A percentile compares a stretch with the other conserved stretches of the same genome.
Conservation (phyloP, 2,888 invertebrate species). For the Megastigmus dorsalis region DNA sequence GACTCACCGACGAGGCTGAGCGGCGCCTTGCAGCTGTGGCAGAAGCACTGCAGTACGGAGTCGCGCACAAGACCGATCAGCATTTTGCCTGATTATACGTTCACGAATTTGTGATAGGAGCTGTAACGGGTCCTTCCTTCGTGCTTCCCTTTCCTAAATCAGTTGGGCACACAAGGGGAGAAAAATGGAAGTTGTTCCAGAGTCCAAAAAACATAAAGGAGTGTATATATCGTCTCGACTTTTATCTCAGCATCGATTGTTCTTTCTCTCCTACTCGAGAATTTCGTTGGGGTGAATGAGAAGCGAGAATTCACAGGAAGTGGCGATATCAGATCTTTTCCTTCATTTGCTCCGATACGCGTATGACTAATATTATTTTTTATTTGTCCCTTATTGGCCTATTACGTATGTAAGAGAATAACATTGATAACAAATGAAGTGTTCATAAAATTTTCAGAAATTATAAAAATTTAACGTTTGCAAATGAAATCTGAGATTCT, state of each 20-base stretch:
- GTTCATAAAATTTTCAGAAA: too few relatives aligned
- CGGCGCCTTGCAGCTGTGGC: conserved; percentile 93
- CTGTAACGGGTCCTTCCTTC: too few relatives aligned
- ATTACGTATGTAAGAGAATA: too few relatives aligned
- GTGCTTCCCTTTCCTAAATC: conserved; percentile 2
- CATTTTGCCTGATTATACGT: conserved; percentile 79
- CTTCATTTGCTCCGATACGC: too few relatives aligned
- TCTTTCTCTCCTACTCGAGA: not conserved
- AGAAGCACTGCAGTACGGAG: conserved; percentile 95
- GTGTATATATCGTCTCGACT: not conserved
- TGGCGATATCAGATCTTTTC: too few relatives aligned
- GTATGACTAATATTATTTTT: too few relatives aligned
- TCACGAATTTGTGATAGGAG: too few relatives aligned
- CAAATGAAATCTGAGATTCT: too few relatives aligned
- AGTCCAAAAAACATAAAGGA: not conserved
- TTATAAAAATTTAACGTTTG: too few relatives aligned
- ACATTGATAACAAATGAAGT: too few relatives aligned
- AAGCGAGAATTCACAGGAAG: not conserved
- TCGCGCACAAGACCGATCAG: conserved; percentile 92
- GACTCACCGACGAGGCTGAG: conserved; percentile 74
- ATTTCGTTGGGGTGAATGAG: not conserved
- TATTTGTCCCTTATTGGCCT: too few relatives aligned
- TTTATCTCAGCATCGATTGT: not conserved
- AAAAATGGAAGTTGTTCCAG: not conserved
- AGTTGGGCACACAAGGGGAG: not conserved